These are phyloP conservation scores for Tryphoninae sp. DNA, from an alignment of 2,888 invertebrate species.

Conservation along the genomic window DNA sequence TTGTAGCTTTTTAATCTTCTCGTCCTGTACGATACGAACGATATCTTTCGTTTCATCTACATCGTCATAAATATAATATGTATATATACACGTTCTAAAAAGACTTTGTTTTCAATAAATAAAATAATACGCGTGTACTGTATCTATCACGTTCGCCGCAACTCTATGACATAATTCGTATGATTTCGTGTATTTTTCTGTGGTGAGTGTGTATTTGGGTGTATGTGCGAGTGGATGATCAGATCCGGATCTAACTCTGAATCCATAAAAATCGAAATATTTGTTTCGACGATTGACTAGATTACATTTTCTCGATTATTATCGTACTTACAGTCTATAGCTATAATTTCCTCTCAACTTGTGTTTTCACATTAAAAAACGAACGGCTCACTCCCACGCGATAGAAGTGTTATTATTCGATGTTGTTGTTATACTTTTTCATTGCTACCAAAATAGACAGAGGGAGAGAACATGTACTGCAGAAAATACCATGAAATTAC, in stretches of 20 bases:
- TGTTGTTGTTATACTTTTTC: slow-evolving; percentile 15
- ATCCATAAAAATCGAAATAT: slow-evolving; percentile 40
- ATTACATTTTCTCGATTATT: slow-evolving; percentile 54
- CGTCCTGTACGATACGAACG: slow-evolving; percentile 16
- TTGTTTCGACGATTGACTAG: slow-evolving; percentile 58
- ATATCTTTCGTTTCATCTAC: slow-evolving; percentile 24
- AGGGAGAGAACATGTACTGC: slow-evolving; percentile 1
- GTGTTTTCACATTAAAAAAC: slow-evolving; percentile 14
- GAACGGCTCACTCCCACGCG: background rate
- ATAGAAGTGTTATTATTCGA: slow-evolving; percentile 12
- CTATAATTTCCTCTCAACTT: slow-evolving; percentile 36
- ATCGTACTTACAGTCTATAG: slow-evolving; percentile 32
- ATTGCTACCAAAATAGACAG: slow-evolving; percentile 21
- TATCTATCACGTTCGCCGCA: slow-evolving; percentile 36
- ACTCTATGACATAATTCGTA: slow-evolving; percentile 38
- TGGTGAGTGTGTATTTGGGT: slow-evolving; percentile 8
- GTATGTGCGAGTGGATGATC: slow-evolving; percentile 9
- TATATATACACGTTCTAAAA: slow-evolving; percentile 62
- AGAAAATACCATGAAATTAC: slow-evolving; percentile 11
- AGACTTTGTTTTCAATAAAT: slow-evolving; percentile 62
- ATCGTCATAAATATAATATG: slow-evolving; percentile 59
- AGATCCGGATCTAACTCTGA: slow-evolving; percentile 17
- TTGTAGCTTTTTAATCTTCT: slow-evolving; percentile 22
- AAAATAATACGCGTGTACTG: slow-evolving; percentile 57
- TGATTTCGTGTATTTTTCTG: slow-evolving; percentile 13